phyloP scores from a whole-genome alignment of 2,113 vertebrate species.

The Gavia stellata region DNA sequence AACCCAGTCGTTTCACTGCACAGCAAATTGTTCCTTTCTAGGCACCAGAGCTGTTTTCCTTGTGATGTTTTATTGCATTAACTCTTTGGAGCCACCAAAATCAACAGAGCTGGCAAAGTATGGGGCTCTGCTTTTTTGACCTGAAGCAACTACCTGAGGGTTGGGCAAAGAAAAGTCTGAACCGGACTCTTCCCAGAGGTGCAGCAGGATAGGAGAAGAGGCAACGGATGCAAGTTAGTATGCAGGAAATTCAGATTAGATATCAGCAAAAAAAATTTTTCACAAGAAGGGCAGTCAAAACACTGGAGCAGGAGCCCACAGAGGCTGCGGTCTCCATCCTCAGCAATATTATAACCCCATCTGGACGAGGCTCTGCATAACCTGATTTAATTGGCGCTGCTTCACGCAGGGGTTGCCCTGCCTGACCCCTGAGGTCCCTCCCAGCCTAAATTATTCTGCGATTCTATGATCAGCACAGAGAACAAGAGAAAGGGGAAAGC shows the following conservation, averaged over 20 bases:
- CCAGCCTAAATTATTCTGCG: background rate
- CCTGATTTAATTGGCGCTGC: background rate
- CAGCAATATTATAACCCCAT: background rate
- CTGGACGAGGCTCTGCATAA: background rate
- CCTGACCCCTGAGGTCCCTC: background rate
- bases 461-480: background rate
- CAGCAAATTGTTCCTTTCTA: background rate
- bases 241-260: background rate
- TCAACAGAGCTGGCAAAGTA: background rate
- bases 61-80: background rate
- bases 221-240: background rate
- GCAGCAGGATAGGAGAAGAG: background rate
- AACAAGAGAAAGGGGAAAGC: background rate
- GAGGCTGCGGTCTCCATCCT: background rate
- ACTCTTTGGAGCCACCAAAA: background rate
- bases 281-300: background rate
- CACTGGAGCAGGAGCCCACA: background rate
- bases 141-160: background rate
- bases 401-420: background rate
- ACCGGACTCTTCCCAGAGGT: background rate
- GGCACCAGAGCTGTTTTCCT: background rate
- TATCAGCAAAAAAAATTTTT: background rate
- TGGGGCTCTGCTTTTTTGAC: background rate
- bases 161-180: background rate
- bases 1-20: background rate